Base-by-base conservation (phyloP, 2,888 invertebrate species). In the Andrena minutula region DNA sequence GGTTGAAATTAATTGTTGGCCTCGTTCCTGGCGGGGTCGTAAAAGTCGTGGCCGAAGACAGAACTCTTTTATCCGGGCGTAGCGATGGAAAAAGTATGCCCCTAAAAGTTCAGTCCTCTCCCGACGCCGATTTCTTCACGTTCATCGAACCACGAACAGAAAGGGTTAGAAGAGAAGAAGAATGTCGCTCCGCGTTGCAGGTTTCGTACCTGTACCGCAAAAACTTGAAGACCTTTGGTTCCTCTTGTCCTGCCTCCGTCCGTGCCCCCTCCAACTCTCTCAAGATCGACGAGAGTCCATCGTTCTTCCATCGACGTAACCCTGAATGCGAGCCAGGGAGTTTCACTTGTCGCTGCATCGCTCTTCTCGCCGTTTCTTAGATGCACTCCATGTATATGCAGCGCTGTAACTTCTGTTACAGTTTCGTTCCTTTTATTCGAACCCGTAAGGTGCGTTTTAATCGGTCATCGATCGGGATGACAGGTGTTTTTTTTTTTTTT, bases 161-260 rank as follows among this genome's bases (percentile, higher is more conserved):
- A 75, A 78, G 83, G 78, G 74, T 75, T 72, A 68, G 72, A 70
- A 83, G 83, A 84, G 81, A 80, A 82, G 82, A 87, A 87, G 88
- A 88, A 88, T 88, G 88, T 82, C 84, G 87, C 74, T 78, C 85
- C 47, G 79, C 83, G 86, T 86, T 68, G 77, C 85, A 74, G 85
- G 79, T 86, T 85, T 88, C 80, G 89, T 85, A 83, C 64, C 70
- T 63, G 66, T 49, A 56, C 60, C 7, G 69, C 89, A 88, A 88
- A 88, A 88, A 88, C 88, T 87, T 87, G 89, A 87, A 88, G 89
- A 88, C 87, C 88, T 87, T 88, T 88, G 78, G 88, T 82, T 82
- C 79, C 86, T 87, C 82, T 77, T 75, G 87, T 82, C 76, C 76
- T 60, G 72, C 68, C 30, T 51, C 58, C 85, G 79, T 85, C 73